Conservation (phyloP, 2,888 invertebrate species). For the Emmelina monodactyla region DNA sequence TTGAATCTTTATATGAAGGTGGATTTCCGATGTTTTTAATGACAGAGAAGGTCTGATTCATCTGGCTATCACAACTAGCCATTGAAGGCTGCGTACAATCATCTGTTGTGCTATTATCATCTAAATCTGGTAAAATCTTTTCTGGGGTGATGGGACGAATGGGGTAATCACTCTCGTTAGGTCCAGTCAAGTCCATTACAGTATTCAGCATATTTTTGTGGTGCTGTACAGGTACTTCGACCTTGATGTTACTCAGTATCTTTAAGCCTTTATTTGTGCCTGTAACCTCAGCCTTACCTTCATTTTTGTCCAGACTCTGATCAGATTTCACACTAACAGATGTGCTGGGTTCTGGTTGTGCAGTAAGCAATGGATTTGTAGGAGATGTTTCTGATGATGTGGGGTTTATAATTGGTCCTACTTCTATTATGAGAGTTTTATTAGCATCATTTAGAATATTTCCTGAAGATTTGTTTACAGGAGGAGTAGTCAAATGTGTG, state of each 20-base stretch:
- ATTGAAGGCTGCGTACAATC: conserved; percentile 31
- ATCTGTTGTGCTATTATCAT: conserved; percentile 34
- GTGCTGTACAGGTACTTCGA: conserved; percentile 60
- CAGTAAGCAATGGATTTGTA: conserved; percentile 17
- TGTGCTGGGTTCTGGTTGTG: background rate
- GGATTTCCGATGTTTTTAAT: conserved; percentile 53
- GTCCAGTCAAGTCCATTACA: conserved; percentile 49
- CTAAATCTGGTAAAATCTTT: conserved; percentile 48
- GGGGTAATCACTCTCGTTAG: conserved; percentile 37
- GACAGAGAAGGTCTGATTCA: conserved; percentile 46
- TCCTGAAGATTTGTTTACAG: conserved; percentile 26
- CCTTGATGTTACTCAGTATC: conserved; percentile 60
- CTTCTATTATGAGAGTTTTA: conserved; percentile 52
- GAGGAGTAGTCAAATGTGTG: conserved; percentile 21
- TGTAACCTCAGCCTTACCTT: conserved; percentile 27
- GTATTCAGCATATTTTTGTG: conserved; percentile 53
- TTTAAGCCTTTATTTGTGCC: conserved; percentile 48
- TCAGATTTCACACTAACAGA: conserved; percentile 18
- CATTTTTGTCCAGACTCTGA: conserved; percentile 21
- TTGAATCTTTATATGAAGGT: conserved; percentile 32
- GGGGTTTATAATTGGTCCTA: conserved; percentile 33
- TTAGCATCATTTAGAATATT: conserved; percentile 28
- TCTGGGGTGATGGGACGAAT: conserved; percentile 35
- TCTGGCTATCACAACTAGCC: conserved; percentile 29
- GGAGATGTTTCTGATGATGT: conserved; percentile 11